phyloP scores from a whole-genome alignment of 2,113 vertebrate genomes.

The Delphinapterus leucas region DNA sequence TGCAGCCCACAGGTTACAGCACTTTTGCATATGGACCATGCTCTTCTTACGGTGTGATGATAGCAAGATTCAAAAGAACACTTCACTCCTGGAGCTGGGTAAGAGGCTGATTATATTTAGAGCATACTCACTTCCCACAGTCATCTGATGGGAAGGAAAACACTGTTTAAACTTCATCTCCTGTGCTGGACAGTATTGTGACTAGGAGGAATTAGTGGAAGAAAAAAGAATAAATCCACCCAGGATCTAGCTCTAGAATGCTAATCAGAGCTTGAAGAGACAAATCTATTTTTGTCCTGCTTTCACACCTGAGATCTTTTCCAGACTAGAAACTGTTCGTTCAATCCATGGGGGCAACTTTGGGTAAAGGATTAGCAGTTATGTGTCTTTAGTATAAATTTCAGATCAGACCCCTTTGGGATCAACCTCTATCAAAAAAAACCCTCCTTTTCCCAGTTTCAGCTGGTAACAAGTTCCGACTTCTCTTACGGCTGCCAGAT shows the following conservation, averaged over 20 bases:
- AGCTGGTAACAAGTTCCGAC: background rate
- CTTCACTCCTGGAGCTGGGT: background rate
- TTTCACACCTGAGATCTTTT: background rate
- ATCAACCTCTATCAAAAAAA: background rate
- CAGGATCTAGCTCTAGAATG: background rate
- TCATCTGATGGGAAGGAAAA: slow-evolving; percentile 4
- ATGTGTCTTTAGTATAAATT: background rate
- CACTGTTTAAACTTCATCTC: background rate
- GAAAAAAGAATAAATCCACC: background rate
- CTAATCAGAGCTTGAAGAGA: slow-evolving; percentile 4
- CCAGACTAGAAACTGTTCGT: background rate
- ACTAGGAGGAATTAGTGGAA: background rate
- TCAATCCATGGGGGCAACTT: background rate
- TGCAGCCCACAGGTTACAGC: background rate
- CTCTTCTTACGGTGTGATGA: background rate
- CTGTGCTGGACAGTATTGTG: background rate
- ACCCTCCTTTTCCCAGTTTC: background rate
- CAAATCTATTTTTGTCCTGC: background rate
- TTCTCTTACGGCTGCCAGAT: background rate
- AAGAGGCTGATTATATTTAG: slow-evolving; percentile 24
- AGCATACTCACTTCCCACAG: background rate
- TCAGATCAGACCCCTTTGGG: background rate
- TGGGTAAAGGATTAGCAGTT: background rate
- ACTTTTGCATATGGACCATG: background rate
- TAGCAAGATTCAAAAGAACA: background rate